Percentiles rank a stretch among this genome's conserved stretches.
Evolutionary conservation across 2,797 vertebrate species (phyloP).

Genomic region (Spea hammondii): DNA sequence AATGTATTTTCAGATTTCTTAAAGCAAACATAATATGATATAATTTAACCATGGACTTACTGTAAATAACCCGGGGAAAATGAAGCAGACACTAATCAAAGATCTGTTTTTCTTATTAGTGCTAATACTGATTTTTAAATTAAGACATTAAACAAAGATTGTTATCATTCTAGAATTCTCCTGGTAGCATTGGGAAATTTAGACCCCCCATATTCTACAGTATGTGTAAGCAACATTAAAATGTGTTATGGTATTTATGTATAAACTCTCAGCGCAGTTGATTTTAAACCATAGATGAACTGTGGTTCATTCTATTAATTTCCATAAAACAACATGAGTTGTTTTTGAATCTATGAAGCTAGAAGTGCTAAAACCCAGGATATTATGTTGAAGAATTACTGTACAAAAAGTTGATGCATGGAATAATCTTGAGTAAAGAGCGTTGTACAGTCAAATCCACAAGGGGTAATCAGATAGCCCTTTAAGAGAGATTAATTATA

Average conservation of each 20-base stretch:
- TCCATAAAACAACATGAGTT: conserved; percentile 37
- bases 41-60: conserved; percentile 31
- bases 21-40: conserved; percentile 7
- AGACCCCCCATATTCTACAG: conserved; percentile 25
- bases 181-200: conserved; percentile 24
- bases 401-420: background rate
- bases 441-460: no score
- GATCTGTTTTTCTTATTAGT: conserved; percentile 46
- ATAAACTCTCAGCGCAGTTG: background rate
- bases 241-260: no score
- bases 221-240: conserved; percentile 17
- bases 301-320: conserved; percentile 15
- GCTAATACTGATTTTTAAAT: conserved; percentile 46
- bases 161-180: conserved; percentile 45
- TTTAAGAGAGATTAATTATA: no score
- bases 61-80: conserved; percentile 47
- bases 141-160: conserved; percentile 49
- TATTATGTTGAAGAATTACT: background rate
- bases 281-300: conserved; percentile 34
- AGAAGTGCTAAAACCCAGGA: background rate
- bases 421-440: background rate
- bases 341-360: conserved; percentile 27
- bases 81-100: conserved; percentile 43
- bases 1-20: background rate
- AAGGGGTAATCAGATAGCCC: no score